Percentiles rank a stretch among this genome's conserved stretches.
Conservation (phyloP, 2,113 vertebrate genomes). For the Anolis carolinensis region DNA sequence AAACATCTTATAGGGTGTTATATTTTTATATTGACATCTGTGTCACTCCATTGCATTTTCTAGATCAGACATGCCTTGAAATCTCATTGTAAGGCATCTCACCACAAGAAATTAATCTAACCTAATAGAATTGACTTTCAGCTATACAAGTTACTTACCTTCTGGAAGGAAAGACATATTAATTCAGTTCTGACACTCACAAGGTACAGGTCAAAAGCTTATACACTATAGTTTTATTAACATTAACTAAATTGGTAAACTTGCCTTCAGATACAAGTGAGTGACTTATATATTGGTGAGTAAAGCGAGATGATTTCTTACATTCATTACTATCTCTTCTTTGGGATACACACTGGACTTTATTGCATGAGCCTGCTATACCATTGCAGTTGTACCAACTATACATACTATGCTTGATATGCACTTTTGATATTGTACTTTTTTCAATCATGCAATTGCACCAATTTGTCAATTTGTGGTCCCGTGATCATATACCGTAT, state of each 20-base stretch:
- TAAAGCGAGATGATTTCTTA: background rate
- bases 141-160: background rate
- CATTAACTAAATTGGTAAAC: background rate
- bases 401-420: no score
- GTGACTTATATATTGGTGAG: background rate
- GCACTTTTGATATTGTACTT: no score
- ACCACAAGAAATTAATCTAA: background rate
- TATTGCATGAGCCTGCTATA: no score
- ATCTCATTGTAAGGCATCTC: background rate
- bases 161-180: background rate
- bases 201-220: background rate
- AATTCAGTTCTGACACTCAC: background rate
- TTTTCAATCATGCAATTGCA: no score
- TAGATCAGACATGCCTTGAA: background rate
- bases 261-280: background rate
- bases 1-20: background rate
- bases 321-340: no score
- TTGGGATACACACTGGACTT: no score
- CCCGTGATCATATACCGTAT: no score
- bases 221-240: background rate
- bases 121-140: background rate
- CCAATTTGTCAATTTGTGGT: no score
- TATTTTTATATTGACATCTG: background rate
- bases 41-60: background rate
- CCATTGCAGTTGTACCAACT: no score